Conservation (phyloP, 1,140 invertebrate genomes). For the Manduca sexta region DNA sequence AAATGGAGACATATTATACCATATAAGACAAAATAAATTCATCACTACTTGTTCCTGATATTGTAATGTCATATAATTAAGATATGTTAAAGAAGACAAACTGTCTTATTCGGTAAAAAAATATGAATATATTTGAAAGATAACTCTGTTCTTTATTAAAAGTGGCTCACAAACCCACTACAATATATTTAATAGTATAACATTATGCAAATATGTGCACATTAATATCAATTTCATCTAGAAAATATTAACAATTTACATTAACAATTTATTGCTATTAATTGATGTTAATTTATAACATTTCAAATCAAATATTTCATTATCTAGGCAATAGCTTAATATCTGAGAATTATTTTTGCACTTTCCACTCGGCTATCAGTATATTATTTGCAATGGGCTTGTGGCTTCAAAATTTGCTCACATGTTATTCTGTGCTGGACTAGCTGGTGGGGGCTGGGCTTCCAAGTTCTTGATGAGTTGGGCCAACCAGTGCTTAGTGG, state of each 20-base stretch:
- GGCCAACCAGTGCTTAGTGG: constrained; percentile 96
- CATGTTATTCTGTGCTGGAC: constrained; percentile 62
- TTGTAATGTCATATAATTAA: background rate
- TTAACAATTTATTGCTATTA: too few species aligned
- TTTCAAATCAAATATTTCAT: background rate
- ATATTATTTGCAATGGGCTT: constrained; percentile 18
- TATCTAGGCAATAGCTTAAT: background rate
- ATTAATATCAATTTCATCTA: too few species aligned
- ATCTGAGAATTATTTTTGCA: background rate
- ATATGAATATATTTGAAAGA: constrained; percentile 3
- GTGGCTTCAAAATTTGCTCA: constrained; percentile 45
- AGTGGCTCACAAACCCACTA: constrained; percentile 7
- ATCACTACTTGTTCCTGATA: constrained; percentile 9
- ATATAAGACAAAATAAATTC: constrained; percentile 10
- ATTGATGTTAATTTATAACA: too few species aligned
- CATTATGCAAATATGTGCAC: too few species aligned
- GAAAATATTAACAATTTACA: too few species aligned
- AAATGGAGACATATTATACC: constrained; percentile 22
- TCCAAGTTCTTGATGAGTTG: constrained; percentile 96
- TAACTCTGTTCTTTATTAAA: constrained; percentile 6
- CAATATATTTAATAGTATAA: background rate
- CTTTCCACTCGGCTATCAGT: too few species aligned
- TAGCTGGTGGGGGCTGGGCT: constrained; percentile 68
- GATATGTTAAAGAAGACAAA: constrained; percentile 2
- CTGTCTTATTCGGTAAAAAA: constrained; percentile 6